These are phyloP conservation scores for Ophion obscuratus DNA, from an alignment of 2,888 invertebrate genomes.

Conservation along the genomic window DNA sequence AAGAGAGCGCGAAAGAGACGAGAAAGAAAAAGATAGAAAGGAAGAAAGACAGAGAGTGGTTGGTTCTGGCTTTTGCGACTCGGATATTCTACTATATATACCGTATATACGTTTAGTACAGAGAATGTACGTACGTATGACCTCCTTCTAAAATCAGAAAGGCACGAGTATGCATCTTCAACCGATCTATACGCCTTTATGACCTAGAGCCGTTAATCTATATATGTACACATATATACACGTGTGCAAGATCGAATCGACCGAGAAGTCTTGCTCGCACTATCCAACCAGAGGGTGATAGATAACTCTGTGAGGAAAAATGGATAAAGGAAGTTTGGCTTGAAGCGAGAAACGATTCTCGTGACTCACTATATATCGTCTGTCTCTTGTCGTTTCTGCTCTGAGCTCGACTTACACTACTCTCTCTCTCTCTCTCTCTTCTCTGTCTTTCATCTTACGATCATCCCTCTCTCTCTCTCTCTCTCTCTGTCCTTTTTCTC, in stretches of 20 bases:
- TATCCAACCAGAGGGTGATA: slow-evolving; percentile 59
- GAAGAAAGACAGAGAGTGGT: slow-evolving; percentile 62
- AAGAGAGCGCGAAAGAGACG: not conserved
- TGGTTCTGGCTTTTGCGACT: slow-evolving; percentile 33
- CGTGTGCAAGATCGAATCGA: slow-evolving; percentile 43
- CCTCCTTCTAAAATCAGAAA: not conserved
- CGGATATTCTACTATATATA: slow-evolving; percentile 17
- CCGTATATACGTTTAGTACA: not conserved
- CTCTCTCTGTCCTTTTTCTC: slow-evolving; percentile 31
- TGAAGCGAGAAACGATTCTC: slow-evolving; percentile 66
- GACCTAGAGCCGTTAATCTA: not conserved
- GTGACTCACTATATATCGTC: slow-evolving; percentile 42
- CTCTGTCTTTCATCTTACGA: slow-evolving; percentile 5
- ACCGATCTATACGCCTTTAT: not conserved
- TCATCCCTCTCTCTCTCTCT: slow-evolving; percentile 27
- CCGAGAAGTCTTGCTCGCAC: slow-evolving; percentile 39
- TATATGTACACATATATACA: not conserved
- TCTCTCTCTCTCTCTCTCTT: slow-evolving; percentile 24
- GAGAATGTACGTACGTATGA: not conserved
- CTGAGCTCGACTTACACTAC: slow-evolving; percentile 36
- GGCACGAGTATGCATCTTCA: not conserved
- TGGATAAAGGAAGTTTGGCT: slow-evolving; percentile 67
- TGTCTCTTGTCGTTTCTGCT: slow-evolving; percentile 34
- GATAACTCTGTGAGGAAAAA: slow-evolving; percentile 66
- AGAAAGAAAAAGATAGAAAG: slow-evolving; percentile 50